Percentiles rank a stretch among this genome's conserved stretches.
phyloP scores from a whole-genome alignment of 1,140 invertebrate genomes.

The Halictus rubicundus region DNA sequence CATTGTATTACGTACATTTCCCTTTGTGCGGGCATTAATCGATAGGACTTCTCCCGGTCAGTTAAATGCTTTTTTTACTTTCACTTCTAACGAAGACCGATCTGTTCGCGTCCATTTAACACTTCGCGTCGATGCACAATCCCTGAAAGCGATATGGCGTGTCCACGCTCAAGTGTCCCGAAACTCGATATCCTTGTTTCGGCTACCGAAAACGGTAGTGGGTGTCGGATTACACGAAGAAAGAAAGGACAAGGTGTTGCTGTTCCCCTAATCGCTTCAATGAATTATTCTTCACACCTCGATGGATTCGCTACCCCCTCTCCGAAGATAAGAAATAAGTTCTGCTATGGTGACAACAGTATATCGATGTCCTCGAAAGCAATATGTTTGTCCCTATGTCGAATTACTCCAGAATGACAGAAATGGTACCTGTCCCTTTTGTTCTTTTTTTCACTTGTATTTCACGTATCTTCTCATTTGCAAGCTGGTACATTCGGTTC shows the following conservation, averaged over 20 bases:
- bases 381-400: too few species aligned
- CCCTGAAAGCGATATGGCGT: not conserved
- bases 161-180: not conserved
- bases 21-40: too few species aligned
- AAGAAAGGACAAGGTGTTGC: not conserved
- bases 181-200: not conserved
- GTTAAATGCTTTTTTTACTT: not conserved
- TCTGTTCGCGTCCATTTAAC: not conserved
- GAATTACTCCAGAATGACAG: too few species aligned
- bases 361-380: too few species aligned
- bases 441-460: too few species aligned
- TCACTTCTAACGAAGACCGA: not conserved
- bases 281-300: not conserved
- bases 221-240: not conserved
- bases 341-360: too few species aligned
- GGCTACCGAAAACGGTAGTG: not conserved
- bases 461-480: too few species aligned
- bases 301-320: not conserved
- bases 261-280: not conserved
- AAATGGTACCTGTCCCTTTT: too few species aligned
- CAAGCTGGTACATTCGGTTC: too few species aligned
- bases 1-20: too few species aligned
- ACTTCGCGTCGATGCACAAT: not conserved
- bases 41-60: not conserved
- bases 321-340: too few species aligned